These are phyloP conservation scores for Xestia xanthographa DNA, from an alignment of 2,888 invertebrate genomes.

Conservation along the genomic window DNA sequence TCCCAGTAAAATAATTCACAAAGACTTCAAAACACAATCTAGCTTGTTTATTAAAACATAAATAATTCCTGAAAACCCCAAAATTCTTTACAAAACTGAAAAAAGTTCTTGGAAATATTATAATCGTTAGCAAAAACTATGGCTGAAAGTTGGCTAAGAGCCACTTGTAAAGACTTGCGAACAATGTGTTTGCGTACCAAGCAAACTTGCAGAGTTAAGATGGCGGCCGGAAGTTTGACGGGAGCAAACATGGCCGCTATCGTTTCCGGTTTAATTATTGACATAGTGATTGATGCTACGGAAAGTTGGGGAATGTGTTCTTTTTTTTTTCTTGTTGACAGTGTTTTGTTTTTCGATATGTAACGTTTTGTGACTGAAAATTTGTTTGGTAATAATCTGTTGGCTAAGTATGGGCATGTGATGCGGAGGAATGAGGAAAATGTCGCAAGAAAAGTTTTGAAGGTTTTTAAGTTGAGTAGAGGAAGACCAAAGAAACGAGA, in stretches of 20 bases:
- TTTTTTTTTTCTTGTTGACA: not conserved
- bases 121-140: constrained; percentile 63
- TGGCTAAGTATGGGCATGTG: not conserved
- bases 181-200: constrained; percentile 68
- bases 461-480: too few species aligned
- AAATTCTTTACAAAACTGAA: constrained; percentile 8
- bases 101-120: constrained; percentile 41
- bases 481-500: not conserved
- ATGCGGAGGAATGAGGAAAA: not conserved
- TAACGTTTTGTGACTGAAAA: not conserved
- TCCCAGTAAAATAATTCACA: not conserved
- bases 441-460: not conserved
- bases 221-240: constrained; percentile 69
- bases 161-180: constrained; percentile 69
- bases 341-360: constrained; percentile 7
- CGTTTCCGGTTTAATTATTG: constrained; percentile 65
- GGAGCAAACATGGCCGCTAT: constrained; percentile 69
- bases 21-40: not conserved
- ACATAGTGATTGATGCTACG: constrained; percentile 55
- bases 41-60: not conserved
- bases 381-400: not conserved
- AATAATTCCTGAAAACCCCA: not conserved
- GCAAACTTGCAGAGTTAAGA: constrained; percentile 69
- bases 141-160: constrained; percentile 63
- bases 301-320: not conserved